Evolutionary conservation across 2,113 vertebrate species (phyloP).

Genomic region (Chamaetylas fuelleborni): DNA sequence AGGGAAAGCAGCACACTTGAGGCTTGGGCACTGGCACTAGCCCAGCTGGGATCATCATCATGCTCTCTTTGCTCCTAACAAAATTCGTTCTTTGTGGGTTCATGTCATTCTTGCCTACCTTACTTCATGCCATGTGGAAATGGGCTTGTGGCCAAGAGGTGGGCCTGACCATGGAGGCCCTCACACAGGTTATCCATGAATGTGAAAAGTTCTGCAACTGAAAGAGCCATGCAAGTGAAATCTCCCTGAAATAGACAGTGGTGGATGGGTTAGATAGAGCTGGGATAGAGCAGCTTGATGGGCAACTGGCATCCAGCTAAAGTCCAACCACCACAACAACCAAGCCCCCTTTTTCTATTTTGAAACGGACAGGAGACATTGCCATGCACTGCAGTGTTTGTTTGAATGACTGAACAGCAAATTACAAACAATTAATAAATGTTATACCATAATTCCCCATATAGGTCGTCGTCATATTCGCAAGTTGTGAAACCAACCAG

Average conservation of each 20-base stretch:
- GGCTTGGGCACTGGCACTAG: rapidly evolving
- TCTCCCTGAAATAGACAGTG: rapidly evolving
- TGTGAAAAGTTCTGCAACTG: rapidly evolving
- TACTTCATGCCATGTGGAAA: neutral
- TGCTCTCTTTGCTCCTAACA: neutral
- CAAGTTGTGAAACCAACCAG: neutral
- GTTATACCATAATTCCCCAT: neutral
- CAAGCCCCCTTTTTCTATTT: neutral
- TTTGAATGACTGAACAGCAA: neutral
- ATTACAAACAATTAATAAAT: neutral
- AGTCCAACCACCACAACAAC: neutral
- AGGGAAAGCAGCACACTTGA: neutral
- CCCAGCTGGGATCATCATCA: neutral
- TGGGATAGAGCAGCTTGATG: neutral
- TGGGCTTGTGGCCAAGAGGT: too few species aligned
- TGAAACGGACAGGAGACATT: neutral
- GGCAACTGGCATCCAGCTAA: neutral
- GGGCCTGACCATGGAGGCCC: neutral
- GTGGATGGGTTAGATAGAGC: neutral
- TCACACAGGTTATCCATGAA: neutral
- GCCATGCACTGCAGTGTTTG: neutral
- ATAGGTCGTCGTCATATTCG: neutral
- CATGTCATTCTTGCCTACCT: neutral
- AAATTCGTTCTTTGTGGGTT: neutral
- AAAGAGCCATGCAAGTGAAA: neutral